phyloP scores from a whole-genome alignment of 1,140 invertebrate species.

The Oncopeltus fasciatus region DNA sequence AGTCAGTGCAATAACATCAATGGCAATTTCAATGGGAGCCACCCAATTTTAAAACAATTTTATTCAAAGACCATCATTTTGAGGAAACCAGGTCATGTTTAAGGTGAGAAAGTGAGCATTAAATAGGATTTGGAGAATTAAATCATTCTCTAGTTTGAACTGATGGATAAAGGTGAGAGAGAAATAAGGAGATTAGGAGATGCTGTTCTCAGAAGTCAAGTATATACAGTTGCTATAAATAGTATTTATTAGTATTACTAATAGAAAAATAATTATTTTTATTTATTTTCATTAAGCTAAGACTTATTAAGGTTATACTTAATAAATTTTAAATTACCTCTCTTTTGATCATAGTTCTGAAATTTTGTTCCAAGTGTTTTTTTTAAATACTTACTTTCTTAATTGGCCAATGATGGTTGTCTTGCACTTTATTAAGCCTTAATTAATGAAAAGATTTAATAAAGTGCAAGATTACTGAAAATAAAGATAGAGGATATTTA shows the following conservation, averaged over 20 bases:
- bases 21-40: no score
- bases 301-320: background rate
- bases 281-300: background rate
- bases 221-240: background rate
- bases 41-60: no score
- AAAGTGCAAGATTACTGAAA: no score
- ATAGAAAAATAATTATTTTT: background rate
- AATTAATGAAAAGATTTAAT: background rate
- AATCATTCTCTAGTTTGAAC: background rate
- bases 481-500: background rate
- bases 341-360: background rate
- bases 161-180: background rate
- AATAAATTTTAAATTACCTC: background rate
- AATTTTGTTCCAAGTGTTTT: background rate
- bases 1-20: no score
- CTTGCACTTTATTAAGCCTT: background rate
- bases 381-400: background rate
- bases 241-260: background rate
- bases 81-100: no score
- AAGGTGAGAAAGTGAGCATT: background rate
- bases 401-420: background rate
- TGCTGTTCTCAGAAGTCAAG: background rate
- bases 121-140: background rate
- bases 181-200: background rate
- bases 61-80: no score